Percentiles rank a stretch among this genome's conserved stretches.
These are phyloP conservation scores for Machimus atricapillus DNA, from an alignment of 2,888 invertebrate species.

Conservation along the genomic window DNA sequence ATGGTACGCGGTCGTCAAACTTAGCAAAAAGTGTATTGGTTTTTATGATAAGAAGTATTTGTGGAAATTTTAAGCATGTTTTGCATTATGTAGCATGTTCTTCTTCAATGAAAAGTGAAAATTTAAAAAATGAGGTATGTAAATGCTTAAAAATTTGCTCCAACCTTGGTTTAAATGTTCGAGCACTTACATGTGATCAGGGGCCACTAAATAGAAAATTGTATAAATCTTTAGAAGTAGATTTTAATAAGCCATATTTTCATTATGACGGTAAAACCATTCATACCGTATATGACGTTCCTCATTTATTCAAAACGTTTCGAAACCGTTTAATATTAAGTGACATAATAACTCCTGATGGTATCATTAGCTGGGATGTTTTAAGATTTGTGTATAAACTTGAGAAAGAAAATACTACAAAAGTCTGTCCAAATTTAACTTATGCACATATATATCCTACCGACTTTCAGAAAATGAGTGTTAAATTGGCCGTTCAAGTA, in stretches of 20 bases:
- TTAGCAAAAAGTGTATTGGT: neutral
- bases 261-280: neutral
- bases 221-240: neutral
- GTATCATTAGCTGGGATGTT: slow-evolving; percentile 34
- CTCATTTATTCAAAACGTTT: neutral
- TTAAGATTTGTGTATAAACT: slow-evolving; percentile 32
- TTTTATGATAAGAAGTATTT: neutral
- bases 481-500: neutral
- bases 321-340: slow-evolving; percentile 3
- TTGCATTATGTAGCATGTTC: neutral
- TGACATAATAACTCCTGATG: slow-evolving; percentile 23
- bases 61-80: neutral
- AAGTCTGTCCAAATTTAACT: slow-evolving; percentile 42
- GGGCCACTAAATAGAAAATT: neutral
- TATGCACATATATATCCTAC: slow-evolving; percentile 42
- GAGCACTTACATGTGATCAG: neutral
- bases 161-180: neutral
- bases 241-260: neutral
- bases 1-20: too few species aligned
- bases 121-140: neutral
- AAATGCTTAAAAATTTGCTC: neutral
- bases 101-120: neutral
- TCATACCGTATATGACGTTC: neutral
- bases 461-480: neutral
- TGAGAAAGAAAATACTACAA: slow-evolving; percentile 25